These are phyloP conservation scores for Micromussa lordhowensis DNA, from an alignment of 92 coral and sea anemone species.

Conservation along the genomic window DNA sequence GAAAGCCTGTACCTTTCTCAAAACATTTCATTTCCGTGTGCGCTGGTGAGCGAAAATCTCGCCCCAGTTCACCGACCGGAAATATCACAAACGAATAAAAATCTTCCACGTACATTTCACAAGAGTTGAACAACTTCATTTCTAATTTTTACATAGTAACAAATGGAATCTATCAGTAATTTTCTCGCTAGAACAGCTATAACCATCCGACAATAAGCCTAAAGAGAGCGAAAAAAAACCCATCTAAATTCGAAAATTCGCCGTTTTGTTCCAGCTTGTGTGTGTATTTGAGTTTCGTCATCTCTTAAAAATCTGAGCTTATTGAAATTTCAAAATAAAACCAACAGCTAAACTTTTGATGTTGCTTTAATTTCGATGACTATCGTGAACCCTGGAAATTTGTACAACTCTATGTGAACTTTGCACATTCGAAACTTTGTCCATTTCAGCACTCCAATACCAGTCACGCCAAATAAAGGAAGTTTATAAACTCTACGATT, in stretches of 20 bases:
- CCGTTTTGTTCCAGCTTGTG: too few species aligned
- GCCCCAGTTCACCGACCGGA: not conserved
- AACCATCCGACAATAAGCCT: too few species aligned
- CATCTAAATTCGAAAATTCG: too few species aligned
- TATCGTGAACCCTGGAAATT: too few species aligned
- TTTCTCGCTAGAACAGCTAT: not conserved
- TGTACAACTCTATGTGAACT: too few species aligned
- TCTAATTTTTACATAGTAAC: not conserved
- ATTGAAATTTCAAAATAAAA: too few species aligned
- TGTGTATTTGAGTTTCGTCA: too few species aligned
- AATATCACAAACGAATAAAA: not conserved
- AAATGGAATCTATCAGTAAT: not conserved
- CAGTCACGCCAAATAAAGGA: not conserved
- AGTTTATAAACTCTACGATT: not conserved
- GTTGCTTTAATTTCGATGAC: too few species aligned
- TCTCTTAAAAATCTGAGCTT: too few species aligned
- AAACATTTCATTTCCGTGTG: not conserved
- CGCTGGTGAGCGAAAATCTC: not conserved
- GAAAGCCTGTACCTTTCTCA: not conserved
- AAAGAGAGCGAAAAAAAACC: too few species aligned
- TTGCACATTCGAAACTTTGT: not conserved
- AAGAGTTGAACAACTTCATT: not conserved
- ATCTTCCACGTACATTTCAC: slow-evolving; percentile 1
- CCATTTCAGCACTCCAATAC: too few species aligned
- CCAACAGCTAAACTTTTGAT: too few species aligned